A percentile compares a stretch with the other conserved stretches of the same genome.
These are phyloP conservation scores for Eucidaris tribuloides DNA, from an alignment of 35 echinoderm and acorn worm genomes.

Conservation along the genomic window DNA sequence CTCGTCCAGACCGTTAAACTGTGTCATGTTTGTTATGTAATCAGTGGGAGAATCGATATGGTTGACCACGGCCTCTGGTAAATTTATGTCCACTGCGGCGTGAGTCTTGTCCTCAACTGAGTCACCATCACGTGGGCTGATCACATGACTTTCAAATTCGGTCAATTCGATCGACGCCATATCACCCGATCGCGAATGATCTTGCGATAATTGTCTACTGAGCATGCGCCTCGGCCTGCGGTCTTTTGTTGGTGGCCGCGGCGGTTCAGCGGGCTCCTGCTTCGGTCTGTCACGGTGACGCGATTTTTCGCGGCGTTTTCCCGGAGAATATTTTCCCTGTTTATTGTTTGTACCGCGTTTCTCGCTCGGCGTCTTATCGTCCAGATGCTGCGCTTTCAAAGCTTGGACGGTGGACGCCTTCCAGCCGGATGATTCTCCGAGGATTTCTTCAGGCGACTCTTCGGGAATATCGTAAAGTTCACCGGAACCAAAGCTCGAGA, in stretches of 20 bases:
- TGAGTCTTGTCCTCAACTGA: too few relatives aligned
- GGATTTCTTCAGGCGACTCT: slow-evolving; percentile 41
- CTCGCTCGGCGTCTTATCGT: not conserved
- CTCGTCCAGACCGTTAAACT: too few relatives aligned
- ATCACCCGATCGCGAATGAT: not conserved
- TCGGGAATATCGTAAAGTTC: slow-evolving; percentile 62
- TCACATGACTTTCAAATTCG: not conserved
- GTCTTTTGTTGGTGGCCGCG: not conserved
- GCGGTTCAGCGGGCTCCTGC: not conserved
- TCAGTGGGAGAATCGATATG: too few relatives aligned
- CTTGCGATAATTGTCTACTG: slow-evolving; percentile 10
- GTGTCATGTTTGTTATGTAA: too few relatives aligned
- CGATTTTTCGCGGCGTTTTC: not conserved
- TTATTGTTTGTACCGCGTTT: not conserved
- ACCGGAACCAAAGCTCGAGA: slow-evolving; percentile 44
- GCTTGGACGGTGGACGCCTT: not conserved
- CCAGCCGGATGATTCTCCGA: slow-evolving; percentile 7
- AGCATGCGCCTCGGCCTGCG: not conserved
- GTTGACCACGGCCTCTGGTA: too few relatives aligned
- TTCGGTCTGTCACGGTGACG: not conserved
- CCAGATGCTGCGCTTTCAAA: not conserved
- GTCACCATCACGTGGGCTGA: too few relatives aligned
- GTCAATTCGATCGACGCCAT: not conserved
- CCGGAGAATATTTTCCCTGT: not conserved
- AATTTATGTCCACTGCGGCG: too few relatives aligned